phyloP scores from a whole-genome alignment of 2,888 invertebrate species.

The Chrysomela aeneicollis region DNA sequence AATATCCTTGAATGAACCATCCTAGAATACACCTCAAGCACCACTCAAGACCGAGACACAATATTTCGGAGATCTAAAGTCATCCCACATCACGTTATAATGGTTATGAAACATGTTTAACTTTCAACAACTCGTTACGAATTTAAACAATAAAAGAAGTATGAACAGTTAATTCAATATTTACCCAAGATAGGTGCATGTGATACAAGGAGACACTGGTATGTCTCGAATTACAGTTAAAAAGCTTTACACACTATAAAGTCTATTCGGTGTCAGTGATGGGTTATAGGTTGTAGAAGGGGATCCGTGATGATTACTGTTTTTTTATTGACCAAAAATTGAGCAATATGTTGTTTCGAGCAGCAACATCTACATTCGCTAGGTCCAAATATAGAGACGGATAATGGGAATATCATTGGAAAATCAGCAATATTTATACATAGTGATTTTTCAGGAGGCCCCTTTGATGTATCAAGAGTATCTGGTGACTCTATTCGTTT shows the following conservation, averaged over 20 bases:
- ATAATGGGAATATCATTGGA: no score
- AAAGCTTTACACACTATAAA: constrained; percentile 25
- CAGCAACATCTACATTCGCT: no score
- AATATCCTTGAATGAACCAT: not conserved
- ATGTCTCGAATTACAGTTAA: constrained; percentile 28
- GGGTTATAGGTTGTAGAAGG: not conserved
- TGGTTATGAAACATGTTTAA: constrained; percentile 40
- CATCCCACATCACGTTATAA: constrained; percentile 33
- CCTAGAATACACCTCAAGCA: constrained; percentile 4
- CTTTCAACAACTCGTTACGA: constrained; percentile 41
- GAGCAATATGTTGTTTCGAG: no score
- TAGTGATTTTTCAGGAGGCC: no score
- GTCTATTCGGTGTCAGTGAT: constrained; percentile 9
- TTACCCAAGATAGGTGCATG: constrained; percentile 41
- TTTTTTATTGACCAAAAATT: no score
- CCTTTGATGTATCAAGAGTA: no score
- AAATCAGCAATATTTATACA: no score
- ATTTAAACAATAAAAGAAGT: constrained; percentile 43
- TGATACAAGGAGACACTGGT: constrained; percentile 34
- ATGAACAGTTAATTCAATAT: constrained; percentile 44
- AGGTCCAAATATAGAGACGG: no score
- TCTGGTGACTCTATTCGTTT: no score
- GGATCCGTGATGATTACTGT: not conserved
- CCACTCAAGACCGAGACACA: constrained; percentile 13
- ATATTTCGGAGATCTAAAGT: constrained; percentile 31